A percentile compares a stretch with the other conserved stretches of the same genome.
phyloP scores from a whole-genome alignment of 1,140 invertebrate genomes.

The Drosophila busckii region DNA sequence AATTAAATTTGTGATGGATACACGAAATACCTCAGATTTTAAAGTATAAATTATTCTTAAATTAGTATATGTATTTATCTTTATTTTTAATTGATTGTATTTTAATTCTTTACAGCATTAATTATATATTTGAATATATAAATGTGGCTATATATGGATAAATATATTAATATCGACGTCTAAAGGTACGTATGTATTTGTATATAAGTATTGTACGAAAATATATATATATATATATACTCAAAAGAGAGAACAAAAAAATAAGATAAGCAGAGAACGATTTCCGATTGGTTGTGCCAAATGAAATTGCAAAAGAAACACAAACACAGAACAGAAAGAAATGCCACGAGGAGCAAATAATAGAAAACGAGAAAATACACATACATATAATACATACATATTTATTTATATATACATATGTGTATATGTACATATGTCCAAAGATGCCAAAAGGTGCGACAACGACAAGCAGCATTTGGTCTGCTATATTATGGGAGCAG shows the following conservation, averaged over 20 bases:
- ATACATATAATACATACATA: slow-evolving; percentile 13
- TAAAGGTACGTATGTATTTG: not conserved
- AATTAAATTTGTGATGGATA: no score
- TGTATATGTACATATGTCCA: not conserved
- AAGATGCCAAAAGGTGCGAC: slow-evolving; percentile 39
- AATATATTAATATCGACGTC: no score
- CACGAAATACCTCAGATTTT: no score
- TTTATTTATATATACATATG: slow-evolving; percentile 11
- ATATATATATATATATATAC: not conserved
- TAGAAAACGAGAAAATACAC: slow-evolving; percentile 40
- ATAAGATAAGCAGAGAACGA: slow-evolving; percentile 27
- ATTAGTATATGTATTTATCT: no score
- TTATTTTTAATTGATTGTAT: no score
- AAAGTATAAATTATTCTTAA: no score
- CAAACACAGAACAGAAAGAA: slow-evolving; percentile 27
- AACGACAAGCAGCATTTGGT: slow-evolving; percentile 42
- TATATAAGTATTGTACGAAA: not conserved
- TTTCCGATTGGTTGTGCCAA: slow-evolving; percentile 49
- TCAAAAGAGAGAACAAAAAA: slow-evolving; percentile 2
- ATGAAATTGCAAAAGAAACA: slow-evolving; percentile 40
- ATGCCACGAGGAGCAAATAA: slow-evolving; percentile 29
- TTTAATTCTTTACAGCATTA: no score
- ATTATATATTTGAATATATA: no score
- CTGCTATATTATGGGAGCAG: no score
- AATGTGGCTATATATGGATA: no score